These are phyloP conservation scores for Tretioscincus oriximinensis DNA, from an alignment of 2,113 vertebrate genomes.

Conservation along the genomic window DNA sequence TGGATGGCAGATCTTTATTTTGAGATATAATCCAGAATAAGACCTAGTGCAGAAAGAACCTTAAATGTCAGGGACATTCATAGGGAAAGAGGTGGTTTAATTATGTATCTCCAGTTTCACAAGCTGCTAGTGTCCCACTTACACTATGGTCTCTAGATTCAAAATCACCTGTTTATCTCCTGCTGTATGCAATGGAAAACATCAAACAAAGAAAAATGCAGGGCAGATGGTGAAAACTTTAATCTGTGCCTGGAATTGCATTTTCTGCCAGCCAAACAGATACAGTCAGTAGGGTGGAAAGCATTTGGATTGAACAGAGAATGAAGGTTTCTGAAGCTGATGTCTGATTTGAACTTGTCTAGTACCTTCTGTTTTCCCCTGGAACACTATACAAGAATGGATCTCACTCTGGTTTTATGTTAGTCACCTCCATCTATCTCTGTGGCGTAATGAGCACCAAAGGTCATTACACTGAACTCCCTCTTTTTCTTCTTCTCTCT, in stretches of 20 bases:
- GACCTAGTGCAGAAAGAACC: too few species aligned
- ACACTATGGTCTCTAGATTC: too few species aligned
- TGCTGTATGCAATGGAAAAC: not conserved
- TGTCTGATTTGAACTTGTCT: slow-evolving; percentile 1
- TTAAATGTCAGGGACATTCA: not conserved
- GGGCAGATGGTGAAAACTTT: not conserved
- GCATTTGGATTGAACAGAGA: too few species aligned
- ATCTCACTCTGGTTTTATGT: slow-evolving; percentile 18
- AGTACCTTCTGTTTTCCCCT: not conserved
- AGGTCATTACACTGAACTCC: slow-evolving; percentile 24
- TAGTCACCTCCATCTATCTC: slow-evolving; percentile 27
- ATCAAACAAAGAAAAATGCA: not conserved
- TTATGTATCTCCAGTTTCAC: not conserved
- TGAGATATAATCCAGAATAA: too few species aligned
- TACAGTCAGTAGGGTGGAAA: not conserved
- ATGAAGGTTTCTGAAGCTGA: not conserved
- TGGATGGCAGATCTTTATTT: too few species aligned
- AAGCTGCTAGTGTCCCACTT: not conserved
- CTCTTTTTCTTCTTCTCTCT: slow-evolving; percentile 3
- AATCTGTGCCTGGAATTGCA: not conserved
- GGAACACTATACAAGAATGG: slow-evolving; percentile 18
- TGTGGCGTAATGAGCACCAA: slow-evolving; percentile 33
- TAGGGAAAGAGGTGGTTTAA: not conserved
- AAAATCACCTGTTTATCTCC: not conserved
- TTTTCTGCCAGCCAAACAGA: not conserved